Percentiles rank a stretch among this genome's conserved stretches.
Conservation (phyloP, 2,113 vertebrate genomes). For the Tachuris rubrigastra region DNA sequence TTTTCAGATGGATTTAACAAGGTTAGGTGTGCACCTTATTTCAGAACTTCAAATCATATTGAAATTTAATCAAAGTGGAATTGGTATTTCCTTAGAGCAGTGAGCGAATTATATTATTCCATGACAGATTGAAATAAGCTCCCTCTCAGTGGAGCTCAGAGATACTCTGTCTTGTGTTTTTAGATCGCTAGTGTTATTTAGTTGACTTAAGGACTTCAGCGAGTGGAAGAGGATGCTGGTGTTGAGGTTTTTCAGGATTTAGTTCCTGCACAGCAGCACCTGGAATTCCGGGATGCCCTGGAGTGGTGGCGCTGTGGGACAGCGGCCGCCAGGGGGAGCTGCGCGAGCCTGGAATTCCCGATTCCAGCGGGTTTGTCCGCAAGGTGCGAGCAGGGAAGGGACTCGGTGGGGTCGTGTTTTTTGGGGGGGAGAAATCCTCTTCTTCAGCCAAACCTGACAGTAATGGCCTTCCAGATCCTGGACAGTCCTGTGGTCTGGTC, state of each 20-base stretch:
- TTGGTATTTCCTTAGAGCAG: background rate
- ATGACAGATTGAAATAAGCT: background rate
- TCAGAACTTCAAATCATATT: background rate
- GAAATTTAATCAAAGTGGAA: background rate
- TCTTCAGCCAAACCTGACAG: background rate
- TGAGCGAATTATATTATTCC: background rate
- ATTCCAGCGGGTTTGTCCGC: background rate
- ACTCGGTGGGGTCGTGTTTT: rapidly evolving
- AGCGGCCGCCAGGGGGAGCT: background rate
- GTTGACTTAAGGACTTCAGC: background rate
- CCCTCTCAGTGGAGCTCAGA: background rate
- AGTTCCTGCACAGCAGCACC: too few species aligned
- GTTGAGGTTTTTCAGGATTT: background rate
- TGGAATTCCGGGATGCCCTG: background rate
- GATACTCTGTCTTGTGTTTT: background rate
- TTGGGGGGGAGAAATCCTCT: rapidly evolving
- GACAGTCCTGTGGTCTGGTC: background rate
- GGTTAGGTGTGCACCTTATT: background rate
- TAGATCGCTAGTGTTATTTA: background rate
- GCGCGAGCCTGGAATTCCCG: background rate
- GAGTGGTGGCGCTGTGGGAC: background rate
- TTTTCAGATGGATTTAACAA: background rate
- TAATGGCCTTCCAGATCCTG: background rate
- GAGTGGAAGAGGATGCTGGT: background rate
- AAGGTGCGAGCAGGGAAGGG: background rate